phyloP scores from a whole-genome alignment of 92 coral and sea anemone species.

The Epizoanthus scotinus region DNA sequence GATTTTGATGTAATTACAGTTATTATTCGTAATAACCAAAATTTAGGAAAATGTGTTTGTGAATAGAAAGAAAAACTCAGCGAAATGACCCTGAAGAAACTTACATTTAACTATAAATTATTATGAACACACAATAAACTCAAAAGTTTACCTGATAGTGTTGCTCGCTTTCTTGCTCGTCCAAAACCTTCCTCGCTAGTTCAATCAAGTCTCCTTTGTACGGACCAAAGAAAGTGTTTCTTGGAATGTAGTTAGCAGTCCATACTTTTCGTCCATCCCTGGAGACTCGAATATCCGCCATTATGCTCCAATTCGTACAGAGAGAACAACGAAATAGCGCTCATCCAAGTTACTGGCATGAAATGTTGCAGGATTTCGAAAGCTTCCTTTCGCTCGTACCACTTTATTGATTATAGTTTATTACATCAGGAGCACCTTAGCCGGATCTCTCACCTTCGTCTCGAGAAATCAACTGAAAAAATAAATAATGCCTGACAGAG shows the following conservation, averaged over 20 bases:
- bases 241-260: slow-evolving; percentile 56
- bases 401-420: too few relatives aligned
- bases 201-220: slow-evolving; percentile 22
- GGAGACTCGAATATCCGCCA: slow-evolving; percentile 58
- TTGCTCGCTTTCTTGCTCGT: background rate
- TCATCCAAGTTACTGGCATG: background rate
- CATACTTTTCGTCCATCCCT: slow-evolving; percentile 61
- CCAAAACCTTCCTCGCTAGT: slow-evolving; percentile 3
- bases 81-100: background rate
- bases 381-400: background rate
- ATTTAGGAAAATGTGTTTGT: background rate
- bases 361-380: background rate
- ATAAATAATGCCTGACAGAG: slow-evolving; percentile 15
- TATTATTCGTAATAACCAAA: background rate
- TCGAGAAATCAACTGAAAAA: slow-evolving; percentile 29
- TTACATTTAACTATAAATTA: background rate
- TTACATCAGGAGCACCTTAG: background rate
- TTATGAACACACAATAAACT: background rate
- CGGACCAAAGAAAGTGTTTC: slow-evolving; percentile 70
- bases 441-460: slow-evolving; percentile 9
- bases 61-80: too few relatives aligned
- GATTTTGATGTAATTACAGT: background rate
- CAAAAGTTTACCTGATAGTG: background rate
- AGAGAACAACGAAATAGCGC: background rate
- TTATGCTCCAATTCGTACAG: slow-evolving; percentile 22